Conservation (phyloP, 1,140 invertebrate species). For the Tetraneura akinire region DNA sequence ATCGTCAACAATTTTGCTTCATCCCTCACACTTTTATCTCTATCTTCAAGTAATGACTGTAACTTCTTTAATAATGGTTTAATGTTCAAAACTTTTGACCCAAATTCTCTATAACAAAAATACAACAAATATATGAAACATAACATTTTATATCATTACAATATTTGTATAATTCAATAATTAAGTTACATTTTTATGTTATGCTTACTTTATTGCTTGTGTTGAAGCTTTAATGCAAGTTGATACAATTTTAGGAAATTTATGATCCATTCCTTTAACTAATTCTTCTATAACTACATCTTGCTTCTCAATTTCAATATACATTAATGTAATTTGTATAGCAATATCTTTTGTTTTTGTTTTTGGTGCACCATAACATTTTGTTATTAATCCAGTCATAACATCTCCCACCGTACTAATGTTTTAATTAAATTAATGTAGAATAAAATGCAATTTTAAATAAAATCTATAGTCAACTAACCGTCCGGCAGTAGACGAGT, state of each 20-base stretch:
- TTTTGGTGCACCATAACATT: slow-evolving; percentile 89
- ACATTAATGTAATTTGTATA: slow-evolving; percentile 87
- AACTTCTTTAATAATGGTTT: slow-evolving; percentile 90
- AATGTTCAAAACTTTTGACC: slow-evolving; percentile 84
- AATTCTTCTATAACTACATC: slow-evolving; percentile 89
- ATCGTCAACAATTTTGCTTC: slow-evolving; percentile 86
- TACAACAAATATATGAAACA: background rate
- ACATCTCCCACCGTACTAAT: slow-evolving; percentile 87
- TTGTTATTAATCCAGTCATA: slow-evolving; percentile 83
- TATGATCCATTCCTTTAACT: slow-evolving; percentile 89
- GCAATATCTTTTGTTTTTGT: slow-evolving; percentile 90
- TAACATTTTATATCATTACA: background rate
- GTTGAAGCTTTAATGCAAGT: slow-evolving; percentile 81
- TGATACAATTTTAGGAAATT: slow-evolving; percentile 92
- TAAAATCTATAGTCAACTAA: slow-evolving; percentile 58
- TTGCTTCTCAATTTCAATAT: slow-evolving; percentile 93
- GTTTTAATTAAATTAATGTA: slow-evolving; percentile 53
- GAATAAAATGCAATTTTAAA: background rate
- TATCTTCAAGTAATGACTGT: slow-evolving; percentile 79
- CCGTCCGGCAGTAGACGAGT: slow-evolving; percentile 79
- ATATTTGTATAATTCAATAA: background rate
- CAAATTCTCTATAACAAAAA: slow-evolving; percentile 76
- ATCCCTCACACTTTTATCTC: slow-evolving; percentile 90
- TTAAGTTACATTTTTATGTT: too few species aligned
- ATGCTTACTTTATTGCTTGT: slow-evolving; percentile 68